Conservation (phyloP, 2,888 invertebrate species). For the Drosophila vallismaia region DNA sequence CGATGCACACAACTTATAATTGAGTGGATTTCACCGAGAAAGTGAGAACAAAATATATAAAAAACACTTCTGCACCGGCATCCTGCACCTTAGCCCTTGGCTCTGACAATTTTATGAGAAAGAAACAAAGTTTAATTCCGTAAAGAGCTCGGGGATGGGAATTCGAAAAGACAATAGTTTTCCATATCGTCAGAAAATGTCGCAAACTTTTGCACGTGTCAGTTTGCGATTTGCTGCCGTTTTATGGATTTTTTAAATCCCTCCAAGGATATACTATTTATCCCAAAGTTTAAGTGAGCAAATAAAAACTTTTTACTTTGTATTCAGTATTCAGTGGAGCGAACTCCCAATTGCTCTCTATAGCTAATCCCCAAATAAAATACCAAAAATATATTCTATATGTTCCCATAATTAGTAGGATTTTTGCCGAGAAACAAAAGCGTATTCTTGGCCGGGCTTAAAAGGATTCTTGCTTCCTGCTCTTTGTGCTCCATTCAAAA, state of each 20-base stretch:
- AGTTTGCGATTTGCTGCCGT: conserved; percentile 2
- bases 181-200: background rate
- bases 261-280: background rate
- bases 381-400: conserved; percentile 28
- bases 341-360: conserved; percentile 3
- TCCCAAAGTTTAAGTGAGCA: conserved; percentile 17
- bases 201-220: conserved; percentile 18
- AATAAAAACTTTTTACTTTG: conserved; percentile 27
- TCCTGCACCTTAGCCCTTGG: background rate
- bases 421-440: conserved; percentile 26
- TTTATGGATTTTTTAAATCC: conserved; percentile 3
- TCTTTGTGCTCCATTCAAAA: conserved; percentile 2
- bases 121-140: background rate
- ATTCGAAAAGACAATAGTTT: background rate
- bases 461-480: conserved; percentile 31
- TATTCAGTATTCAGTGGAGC: conserved; percentile 17
- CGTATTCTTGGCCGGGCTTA: conserved; percentile 19
- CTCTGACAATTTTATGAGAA: background rate
- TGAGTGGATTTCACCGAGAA: background rate
- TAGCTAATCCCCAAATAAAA: conserved; percentile 32
- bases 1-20: background rate
- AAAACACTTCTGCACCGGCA: background rate
- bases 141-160: background rate
- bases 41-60: background rate
- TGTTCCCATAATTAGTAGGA: conserved; percentile 36